These are phyloP conservation scores for Meriones psammophilus DNA, from an alignment of 2,797 vertebrate species.

Conservation along the genomic window DNA sequence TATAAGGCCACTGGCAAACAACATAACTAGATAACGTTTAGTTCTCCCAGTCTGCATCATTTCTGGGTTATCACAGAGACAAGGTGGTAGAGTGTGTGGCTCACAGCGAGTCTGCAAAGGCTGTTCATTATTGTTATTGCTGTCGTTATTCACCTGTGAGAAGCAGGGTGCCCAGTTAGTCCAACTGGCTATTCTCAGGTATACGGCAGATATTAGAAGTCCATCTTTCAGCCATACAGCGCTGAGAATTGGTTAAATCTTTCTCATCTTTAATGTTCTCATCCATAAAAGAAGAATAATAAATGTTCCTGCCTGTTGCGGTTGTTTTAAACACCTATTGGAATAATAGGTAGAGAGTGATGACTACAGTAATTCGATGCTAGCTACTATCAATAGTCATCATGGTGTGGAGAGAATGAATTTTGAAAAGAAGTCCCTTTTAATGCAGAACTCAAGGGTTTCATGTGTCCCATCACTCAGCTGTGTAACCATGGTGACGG, in stretches of 20 bases:
- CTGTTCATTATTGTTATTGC: not conserved
- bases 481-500: not conserved
- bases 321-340: slow-evolving; percentile 5
- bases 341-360: not conserved
- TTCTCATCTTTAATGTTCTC: slow-evolving; percentile 31
- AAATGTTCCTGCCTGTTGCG: not conserved
- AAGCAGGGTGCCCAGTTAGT: not conserved
- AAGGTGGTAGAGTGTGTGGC: not conserved
- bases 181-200: not conserved
- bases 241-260: slow-evolving; percentile 20
- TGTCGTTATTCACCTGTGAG: not conserved
- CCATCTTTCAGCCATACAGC: not conserved
- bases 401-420: not conserved
- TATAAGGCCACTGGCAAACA: not conserved
- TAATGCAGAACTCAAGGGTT: not conserved
- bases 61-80: not conserved
- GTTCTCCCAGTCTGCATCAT: not conserved
- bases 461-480: not conserved
- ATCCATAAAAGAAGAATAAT: not conserved
- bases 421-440: slow-evolving; percentile 35
- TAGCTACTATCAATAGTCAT: not conserved
- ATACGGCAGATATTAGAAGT: not conserved
- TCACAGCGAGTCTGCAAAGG: not conserved
- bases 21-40: not conserved
- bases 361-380: not conserved